Conservation (phyloP, 2,113 vertebrate species). For the Danionella cerebrum region DNA sequence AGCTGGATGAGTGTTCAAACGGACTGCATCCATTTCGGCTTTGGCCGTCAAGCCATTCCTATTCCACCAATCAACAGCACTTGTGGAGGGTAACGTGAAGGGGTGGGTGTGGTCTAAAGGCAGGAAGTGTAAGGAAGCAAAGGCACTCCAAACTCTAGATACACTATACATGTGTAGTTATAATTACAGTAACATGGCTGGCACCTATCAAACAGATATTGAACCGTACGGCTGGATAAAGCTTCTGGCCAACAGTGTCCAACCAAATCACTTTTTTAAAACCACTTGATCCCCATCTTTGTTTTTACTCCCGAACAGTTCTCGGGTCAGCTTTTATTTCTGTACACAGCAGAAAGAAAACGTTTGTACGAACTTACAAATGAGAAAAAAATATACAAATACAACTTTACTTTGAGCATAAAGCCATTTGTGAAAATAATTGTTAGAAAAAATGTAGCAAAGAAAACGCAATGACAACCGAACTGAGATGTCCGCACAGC, state of each 20-base stretch:
- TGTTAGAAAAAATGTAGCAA: too few relatives aligned
- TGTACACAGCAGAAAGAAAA: constrained; percentile 71
- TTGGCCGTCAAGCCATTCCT: neutral
- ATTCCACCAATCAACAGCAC: constrained; percentile 16
- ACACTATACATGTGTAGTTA: constrained; percentile 99
- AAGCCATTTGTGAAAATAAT: constrained; percentile 45
- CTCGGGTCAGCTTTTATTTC: constrained; percentile 94
- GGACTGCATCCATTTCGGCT: constrained; percentile 7
- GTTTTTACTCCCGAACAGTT: constrained; percentile 97
- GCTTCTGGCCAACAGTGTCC: constrained; percentile 87
- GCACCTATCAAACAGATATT: constrained; percentile 97
- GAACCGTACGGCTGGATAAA: constrained; percentile 99
- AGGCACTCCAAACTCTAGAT: constrained; percentile 99
- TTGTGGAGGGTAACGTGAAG: constrained; percentile 8
- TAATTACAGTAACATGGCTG: constrained; percentile 98
- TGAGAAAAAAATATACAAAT: constrained; percentile 67
- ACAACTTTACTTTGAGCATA: constrained; percentile 41
- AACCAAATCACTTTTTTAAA: constrained; percentile 68
- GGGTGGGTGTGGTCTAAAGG: constrained; percentile 24
- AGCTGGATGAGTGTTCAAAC: constrained; percentile 47
- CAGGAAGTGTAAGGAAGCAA: constrained; percentile 85
- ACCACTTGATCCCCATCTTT: constrained; percentile 69
- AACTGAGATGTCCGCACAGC: too few relatives aligned
- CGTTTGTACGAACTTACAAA: constrained; percentile 73
- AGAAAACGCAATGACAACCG: too few relatives aligned